Base-by-base conservation (phyloP, 64 coral and sea anemone genomes). In the Exaiptasia diaphana region DNA sequence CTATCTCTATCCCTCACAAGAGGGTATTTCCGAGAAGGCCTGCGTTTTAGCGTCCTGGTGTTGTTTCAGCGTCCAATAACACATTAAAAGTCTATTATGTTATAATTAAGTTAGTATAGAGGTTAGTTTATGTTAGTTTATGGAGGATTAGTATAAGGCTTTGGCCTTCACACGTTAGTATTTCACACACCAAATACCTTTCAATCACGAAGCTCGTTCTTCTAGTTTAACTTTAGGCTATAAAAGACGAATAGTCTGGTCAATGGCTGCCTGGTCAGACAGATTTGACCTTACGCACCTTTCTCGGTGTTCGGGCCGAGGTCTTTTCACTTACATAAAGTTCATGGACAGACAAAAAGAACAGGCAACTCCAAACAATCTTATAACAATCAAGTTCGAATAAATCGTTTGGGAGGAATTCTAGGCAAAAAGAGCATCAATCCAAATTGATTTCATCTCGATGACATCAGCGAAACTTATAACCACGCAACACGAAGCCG, bases 121-220 rank as follows among this genome's bases (percentile, higher is more conserved):
- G n/a, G n/a, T n/a, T n/a, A n/a, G 58, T 62, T 62, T 31, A 5
- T 29, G 26, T 62, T 62, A 62, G 26, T 31, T 13, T 50, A 30
- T 1, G 58, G 58, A 13, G n/a, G n/a, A 14, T 62, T 62, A 62
- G 24, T 62, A 33, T 30, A 62, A 31, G 57, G 20, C 6, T 20
- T 8, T 32, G 58, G 25, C 58, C 34, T 62, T 62, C 46, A 50
- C 20, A 50, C 46, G 46, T 50, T 50, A 50, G 46, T 50, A 0
- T 11, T 50, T 50, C 58, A 62, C 58, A 62, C 58, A 62, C 26
- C 58, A 62, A 62, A 62, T 62, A 62, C 58, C 58, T 62, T 24
- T 20, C 58, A 62, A 62, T 30, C 20, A 32, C 11, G 27, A 33
- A 14, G 27, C 25, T 12, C 58, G 15, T 24, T 31, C 58, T 62